Conservation (phyloP, 2,888 invertebrate genomes). For the Lasioglossum vierecki region DNA sequence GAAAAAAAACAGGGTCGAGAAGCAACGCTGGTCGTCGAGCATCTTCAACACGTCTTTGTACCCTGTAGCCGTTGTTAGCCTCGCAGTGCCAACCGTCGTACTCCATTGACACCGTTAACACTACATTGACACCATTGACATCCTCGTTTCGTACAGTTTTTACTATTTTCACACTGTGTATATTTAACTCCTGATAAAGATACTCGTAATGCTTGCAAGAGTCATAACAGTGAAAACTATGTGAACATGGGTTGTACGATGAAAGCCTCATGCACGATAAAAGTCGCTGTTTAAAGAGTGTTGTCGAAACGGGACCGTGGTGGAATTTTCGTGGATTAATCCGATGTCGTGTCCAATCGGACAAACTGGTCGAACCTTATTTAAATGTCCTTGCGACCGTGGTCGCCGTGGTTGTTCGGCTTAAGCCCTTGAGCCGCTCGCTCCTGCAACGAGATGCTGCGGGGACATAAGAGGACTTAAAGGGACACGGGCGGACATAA, state of each 20-base stretch:
- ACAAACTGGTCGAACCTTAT: slow-evolving; percentile 49
- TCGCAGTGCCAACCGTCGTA: background rate
- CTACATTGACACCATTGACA: too few species aligned
- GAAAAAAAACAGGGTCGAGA: background rate
- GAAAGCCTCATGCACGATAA: background rate
- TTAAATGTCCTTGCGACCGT: slow-evolving; percentile 48
- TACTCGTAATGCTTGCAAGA: too few species aligned
- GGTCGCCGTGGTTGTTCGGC: slow-evolving; percentile 11
- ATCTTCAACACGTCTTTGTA: slow-evolving; percentile 6
- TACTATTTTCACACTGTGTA: too few species aligned
- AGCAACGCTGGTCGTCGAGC: background rate
- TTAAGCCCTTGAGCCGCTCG: slow-evolving; percentile 31
- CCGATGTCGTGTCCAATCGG: slow-evolving; percentile 26
- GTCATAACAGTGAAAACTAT: too few species aligned
- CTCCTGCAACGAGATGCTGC: slow-evolving; percentile 30
- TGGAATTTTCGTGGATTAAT: slow-evolving; percentile 36
- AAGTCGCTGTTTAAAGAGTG: background rate
- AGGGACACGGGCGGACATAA: slow-evolving; percentile 49
- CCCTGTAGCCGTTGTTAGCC: background rate
- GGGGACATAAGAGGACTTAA: slow-evolving; percentile 55
- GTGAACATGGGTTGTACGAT: background rate
- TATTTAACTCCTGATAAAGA: too few species aligned
- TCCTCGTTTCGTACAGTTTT: background rate
- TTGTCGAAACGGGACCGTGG: background rate
- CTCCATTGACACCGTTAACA: slow-evolving; percentile 27